Evolutionary conservation across 1,140 invertebrate genomes (phyloP), one percentile per base, ranked within the genome.

Genomic region (Aradophagus sp.): DNA sequence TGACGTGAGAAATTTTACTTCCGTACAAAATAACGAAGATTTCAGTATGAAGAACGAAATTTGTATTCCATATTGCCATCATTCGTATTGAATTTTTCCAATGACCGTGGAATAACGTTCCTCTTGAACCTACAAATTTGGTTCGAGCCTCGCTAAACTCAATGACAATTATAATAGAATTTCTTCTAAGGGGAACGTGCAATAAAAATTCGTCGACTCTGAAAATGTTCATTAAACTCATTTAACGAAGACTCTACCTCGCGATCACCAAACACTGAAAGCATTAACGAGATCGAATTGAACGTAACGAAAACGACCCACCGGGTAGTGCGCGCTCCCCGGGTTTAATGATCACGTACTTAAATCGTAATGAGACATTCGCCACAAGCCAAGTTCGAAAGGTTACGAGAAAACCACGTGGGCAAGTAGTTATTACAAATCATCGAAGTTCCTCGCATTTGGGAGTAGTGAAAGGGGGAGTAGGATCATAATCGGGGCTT

Each of bases 401-500:
- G 47, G 17, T 52, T 23, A 38, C 42, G 27, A 16, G 52, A 31
- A 50, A 63, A 39, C 38, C n/a, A n/a, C n/a, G n/a, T n/a, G n/a
- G 45, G 27, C 50, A 58, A 20, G 26, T 48, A 68, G 34, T 58
- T 58, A 58, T 73, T 26, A 45, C 47, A 52, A 44, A 68, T 67
- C 20, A 59, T 41, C 48, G 58, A 65, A 59, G 53, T 71, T 74
- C 42, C 61, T 69, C 53, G 35, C 42, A 31, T 52, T 38, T 47
- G 61, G 67, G 44, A n/a, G n/a, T n/a, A n/a, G n/a, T n/a, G 47
- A 39, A 52, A 53, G 36, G 52, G 55, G 41, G 17, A 16, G 12
- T 59, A 36, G 4, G 4, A 23, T 5, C n/a, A 14, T 56, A 42
- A 26, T 48, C 23, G 45, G 31, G 15, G 36, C 41, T 27, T 42